Percentiles rank a stretch among this genome's conserved stretches.
Evolutionary conservation across 30 jellyfish, hydroid and myxozoan genomes (phyloP).

Genomic region (Rhopilema esculentum): DNA sequence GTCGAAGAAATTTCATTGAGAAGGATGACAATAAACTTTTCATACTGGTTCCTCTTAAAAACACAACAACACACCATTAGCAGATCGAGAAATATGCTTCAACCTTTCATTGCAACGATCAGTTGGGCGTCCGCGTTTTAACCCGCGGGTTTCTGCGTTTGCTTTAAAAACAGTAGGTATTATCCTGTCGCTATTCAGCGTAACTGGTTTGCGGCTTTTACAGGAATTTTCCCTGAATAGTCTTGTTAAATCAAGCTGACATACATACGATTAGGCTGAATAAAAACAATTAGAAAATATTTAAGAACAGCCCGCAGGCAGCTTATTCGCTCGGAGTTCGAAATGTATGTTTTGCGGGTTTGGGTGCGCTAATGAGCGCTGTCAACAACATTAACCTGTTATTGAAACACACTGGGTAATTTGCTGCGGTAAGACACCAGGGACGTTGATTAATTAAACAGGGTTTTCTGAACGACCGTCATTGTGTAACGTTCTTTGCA

Average conservation of each 20-base stretch:
- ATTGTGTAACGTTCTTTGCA: background rate
- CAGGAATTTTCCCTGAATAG: slow-evolving; percentile 5
- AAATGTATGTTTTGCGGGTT: background rate
- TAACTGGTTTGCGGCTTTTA: slow-evolving; percentile 52
- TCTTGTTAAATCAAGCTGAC: slow-evolving; percentile 1
- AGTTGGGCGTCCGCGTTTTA: background rate
- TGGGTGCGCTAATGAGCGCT: background rate
- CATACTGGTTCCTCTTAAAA: background rate
- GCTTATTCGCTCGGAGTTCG: background rate
- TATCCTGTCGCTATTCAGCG: slow-evolving; percentile 25
- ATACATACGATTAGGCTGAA: slow-evolving; percentile 7
- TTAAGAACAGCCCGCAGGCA: slow-evolving; percentile 7
- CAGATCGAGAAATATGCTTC: background rate
- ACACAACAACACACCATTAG: background rate
- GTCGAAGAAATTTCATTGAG: background rate
- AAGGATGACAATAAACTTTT: background rate
- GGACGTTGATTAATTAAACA: background rate
- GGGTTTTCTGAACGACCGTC: background rate
- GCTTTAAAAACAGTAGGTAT: slow-evolving; percentile 30
- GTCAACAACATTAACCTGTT: background rate
- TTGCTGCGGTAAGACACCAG: background rate
- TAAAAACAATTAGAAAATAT: slow-evolving; percentile 27
- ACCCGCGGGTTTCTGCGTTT: slow-evolving; percentile 46
- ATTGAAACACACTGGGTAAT: background rate
- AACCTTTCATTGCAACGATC: background rate